phyloP scores from a whole-genome alignment of 2,113 vertebrate species.

The Chamaetylas fuelleborni region DNA sequence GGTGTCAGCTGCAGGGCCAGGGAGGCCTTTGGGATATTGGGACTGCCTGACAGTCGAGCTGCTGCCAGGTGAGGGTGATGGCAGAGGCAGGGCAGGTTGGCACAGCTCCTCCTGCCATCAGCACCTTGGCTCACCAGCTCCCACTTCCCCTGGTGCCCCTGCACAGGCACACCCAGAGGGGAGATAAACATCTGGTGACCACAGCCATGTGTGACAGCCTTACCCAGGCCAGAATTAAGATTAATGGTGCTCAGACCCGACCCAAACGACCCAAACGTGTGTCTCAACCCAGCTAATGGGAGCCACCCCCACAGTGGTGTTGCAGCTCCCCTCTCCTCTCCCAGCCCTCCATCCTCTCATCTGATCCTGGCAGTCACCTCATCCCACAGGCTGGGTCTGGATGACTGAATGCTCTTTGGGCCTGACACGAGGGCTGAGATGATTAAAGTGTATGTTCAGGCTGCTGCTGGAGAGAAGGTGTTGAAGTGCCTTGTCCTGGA shows the following conservation, averaged over 20 bases:
- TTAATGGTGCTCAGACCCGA: neutral
- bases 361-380: neutral
- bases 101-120: neutral
- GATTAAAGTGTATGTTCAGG: neutral
- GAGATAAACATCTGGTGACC: conserved; percentile 51
- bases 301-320: neutral
- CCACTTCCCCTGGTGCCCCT: neutral
- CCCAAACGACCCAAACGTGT: neutral
- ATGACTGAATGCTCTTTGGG: neutral
- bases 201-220: neutral
- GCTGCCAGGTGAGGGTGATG: neutral
- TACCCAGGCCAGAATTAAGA: neutral
- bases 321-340: neutral
- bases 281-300: neutral
- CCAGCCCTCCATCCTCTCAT: neutral
- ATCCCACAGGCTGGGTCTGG: neutral
- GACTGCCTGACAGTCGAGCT: rapidly evolving
- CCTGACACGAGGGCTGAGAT: neutral
- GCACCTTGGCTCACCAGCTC: neutral
- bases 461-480: neutral
- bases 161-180: conserved; percentile 14
- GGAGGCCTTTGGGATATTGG: neutral
- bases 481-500: neutral
- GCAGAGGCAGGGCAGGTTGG: neutral
- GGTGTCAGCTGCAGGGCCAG: neutral